Conservation (phyloP, 2,797 vertebrate genomes). For the Sebastes nivosus region DNA sequence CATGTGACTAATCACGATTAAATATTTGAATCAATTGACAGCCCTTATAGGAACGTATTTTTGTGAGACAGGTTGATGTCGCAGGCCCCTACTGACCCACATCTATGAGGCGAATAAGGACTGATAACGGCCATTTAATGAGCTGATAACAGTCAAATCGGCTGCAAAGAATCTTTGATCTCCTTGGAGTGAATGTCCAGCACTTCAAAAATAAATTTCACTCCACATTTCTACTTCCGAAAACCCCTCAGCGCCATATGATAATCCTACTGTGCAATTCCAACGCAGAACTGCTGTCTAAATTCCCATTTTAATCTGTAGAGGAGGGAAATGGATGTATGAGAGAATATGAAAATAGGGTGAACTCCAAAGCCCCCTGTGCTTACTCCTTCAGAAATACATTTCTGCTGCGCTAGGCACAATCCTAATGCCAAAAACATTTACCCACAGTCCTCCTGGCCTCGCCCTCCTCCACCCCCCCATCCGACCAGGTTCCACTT, state of each 20-base stretch:
- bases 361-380: conserved; percentile 73
- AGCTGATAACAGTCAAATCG: background rate
- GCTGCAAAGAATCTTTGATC: conserved; percentile 42
- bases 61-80: background rate
- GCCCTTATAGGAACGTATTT: too few species aligned
- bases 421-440: conserved; percentile 70
- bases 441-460: conserved; percentile 54
- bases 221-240: conserved; percentile 25
- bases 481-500: conserved; percentile 46
- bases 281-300: conserved; percentile 57
- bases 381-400: conserved; percentile 76
- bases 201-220: conserved; percentile 36
- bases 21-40: too few species aligned
- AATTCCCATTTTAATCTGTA: conserved; percentile 72
- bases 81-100: background rate
- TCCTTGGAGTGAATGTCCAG: conserved; percentile 39
- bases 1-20: too few species aligned
- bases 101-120: background rate
- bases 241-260: conserved; percentile 44
- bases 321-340: conserved; percentile 64
- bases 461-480: background rate
- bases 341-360: conserved; percentile 72
- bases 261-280: conserved; percentile 73
- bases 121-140: background rate
- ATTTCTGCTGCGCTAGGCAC: conserved; percentile 76